Conservation (phyloP, 2,113 vertebrate species). For the Laticauda laticaudata region DNA sequence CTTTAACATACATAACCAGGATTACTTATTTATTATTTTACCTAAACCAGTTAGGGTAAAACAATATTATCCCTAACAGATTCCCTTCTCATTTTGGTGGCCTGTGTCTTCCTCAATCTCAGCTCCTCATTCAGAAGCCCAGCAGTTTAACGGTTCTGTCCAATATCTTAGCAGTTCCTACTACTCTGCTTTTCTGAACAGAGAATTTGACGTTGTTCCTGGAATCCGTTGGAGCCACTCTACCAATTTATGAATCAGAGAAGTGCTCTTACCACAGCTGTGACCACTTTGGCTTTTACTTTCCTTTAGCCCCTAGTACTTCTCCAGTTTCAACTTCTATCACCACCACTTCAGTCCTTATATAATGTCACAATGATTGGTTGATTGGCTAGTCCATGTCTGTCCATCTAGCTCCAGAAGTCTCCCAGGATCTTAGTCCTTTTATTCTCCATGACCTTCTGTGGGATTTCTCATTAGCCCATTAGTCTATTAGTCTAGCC, state of each 20-base stretch:
- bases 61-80: no score
- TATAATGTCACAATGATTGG: background rate
- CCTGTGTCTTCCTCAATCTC: background rate
- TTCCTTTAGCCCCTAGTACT: background rate
- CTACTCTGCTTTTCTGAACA: background rate
- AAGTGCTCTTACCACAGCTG: background rate
- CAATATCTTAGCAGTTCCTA: background rate
- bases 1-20: no score
- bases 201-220: background rate
- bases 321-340: background rate
- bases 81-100: background rate
- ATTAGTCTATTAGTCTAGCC: no score
- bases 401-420: background rate
- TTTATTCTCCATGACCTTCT: background rate
- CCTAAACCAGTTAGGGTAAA: no score
- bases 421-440: background rate
- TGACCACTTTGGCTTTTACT: background rate
- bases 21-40: no score
- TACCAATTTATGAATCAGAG: background rate
- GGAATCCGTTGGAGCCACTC: background rate
- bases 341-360: background rate
- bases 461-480: background rate
- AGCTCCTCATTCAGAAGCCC: background rate
- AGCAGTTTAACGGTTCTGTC: background rate
- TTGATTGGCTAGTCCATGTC: background rate